Evolutionary conservation across 2,888 invertebrate genomes (phyloP), one percentile per base, ranked within the genome.

Genomic region (Apoda limacodes): DNA sequence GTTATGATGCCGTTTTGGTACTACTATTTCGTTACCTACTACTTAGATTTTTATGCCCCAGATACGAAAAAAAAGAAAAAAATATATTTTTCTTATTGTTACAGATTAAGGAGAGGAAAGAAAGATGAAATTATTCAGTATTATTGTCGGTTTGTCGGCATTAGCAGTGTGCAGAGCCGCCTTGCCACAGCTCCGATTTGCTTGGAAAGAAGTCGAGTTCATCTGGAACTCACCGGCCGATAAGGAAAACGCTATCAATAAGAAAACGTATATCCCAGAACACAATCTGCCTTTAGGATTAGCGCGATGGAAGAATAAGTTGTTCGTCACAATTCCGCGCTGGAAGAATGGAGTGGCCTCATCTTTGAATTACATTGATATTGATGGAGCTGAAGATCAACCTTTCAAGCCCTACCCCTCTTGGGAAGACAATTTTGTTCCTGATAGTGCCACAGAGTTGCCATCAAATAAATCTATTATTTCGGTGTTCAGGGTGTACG

Each of bases 351-450:
- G 91, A 1, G 88, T 90, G 1, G 87, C 86, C 5, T 84, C 90
- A 5, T 84, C 89, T 1, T 60, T 91, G 3, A 88, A 86, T 50
- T 89, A 88, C 50, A 65, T 90, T 13, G 82, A 85, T 33, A 45
- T 89, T 3, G 71, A 76, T 22, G 83, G 78, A 9, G 64, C 86
- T 46, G 88, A 88, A 63, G 92, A 93, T 46, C 88, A 90, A 13
- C 67, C 70, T 7, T 60, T 93, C 14, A 86, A 78, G 28, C 92
- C 93, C 0, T 93, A 92, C 55, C 93, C 93, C 3, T 85, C 84
- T 42, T 88, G 88, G 81, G 82, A 88, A 47, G 88, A 91, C 11
- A 95, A 95, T 60, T 86, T 88, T 23, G 83, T 96, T 26, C 86
- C 86, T 25, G 82, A 78, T 35, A 51, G 61, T 5, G 70, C 67